Conservation (phyloP, 35 echinoderm and acorn worm species). For the Chiridota heheva region DNA sequence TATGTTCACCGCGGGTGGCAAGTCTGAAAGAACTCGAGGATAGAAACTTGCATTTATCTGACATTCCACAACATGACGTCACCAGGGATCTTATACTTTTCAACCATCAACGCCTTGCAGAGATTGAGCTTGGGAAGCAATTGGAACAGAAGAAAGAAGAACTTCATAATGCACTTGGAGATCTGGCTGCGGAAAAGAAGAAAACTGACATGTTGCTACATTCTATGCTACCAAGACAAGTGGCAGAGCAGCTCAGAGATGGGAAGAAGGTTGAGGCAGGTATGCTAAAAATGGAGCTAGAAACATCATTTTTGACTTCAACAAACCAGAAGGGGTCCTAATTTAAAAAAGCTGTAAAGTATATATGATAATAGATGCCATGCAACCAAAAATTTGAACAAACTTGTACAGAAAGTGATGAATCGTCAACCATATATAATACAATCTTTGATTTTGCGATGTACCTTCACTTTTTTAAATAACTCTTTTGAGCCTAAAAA, state of each 20-base stretch:
- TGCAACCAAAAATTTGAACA: too few relatives aligned
- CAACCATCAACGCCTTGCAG: constrained; percentile 92
- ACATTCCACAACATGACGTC: constrained; percentile 96
- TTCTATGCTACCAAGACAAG: constrained; percentile 94
- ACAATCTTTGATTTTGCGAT: too few relatives aligned
- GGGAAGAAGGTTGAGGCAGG: constrained; percentile 97
- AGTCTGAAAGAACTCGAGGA: constrained; percentile 93
- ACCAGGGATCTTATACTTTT: constrained; percentile 90
- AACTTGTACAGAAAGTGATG: too few relatives aligned
- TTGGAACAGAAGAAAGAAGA: constrained; percentile 93
- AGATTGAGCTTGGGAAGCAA: constrained; percentile 94
- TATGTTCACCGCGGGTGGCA: constrained; percentile 89
- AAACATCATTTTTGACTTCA: too few relatives aligned
- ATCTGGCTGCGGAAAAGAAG: constrained; percentile 81
- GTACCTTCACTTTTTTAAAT: too few relatives aligned
- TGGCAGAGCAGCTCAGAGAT: constrained; percentile 89
- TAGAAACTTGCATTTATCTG: constrained; percentile 78
- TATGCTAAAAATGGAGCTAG: too few relatives aligned
- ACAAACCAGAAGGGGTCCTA: too few relatives aligned
- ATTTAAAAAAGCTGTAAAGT: too few relatives aligned
- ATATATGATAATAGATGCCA: too few relatives aligned
- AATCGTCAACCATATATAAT: too few relatives aligned
- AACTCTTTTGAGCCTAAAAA: too few relatives aligned
- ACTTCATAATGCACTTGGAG: constrained; percentile 61
- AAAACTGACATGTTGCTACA: constrained; percentile 97